phyloP scores from a whole-genome alignment of 2,113 vertebrate species.

The Cheilinus undulatus region DNA sequence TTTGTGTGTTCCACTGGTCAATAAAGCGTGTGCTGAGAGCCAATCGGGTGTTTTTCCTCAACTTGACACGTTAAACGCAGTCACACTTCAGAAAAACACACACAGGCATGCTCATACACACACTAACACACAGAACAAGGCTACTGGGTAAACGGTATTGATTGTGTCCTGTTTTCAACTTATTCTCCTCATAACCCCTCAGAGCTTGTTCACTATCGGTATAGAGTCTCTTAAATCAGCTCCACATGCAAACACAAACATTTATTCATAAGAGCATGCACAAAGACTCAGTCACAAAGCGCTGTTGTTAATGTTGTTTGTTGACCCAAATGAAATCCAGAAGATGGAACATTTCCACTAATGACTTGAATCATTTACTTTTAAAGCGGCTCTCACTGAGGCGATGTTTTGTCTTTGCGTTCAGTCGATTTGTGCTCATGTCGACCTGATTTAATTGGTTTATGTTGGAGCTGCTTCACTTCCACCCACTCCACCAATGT shows the following conservation, averaged over 20 bases:
- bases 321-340: slow-evolving; percentile 48
- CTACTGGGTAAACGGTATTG: slow-evolving; percentile 73
- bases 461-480: slow-evolving; percentile 23
- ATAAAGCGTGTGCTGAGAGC: slow-evolving; percentile 77
- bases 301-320: slow-evolving; percentile 22
- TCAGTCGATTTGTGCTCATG: slow-evolving; percentile 8
- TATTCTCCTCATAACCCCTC: slow-evolving; percentile 70
- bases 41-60: slow-evolving; percentile 81
- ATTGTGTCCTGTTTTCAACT: slow-evolving; percentile 75
- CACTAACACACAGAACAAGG: slow-evolving; percentile 12
- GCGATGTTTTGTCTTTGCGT: slow-evolving; percentile 7
- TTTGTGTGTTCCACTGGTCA: slow-evolving; percentile 69
- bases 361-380: slow-evolving; percentile 33
- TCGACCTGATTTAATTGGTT: slow-evolving; percentile 41
- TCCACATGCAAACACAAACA: slow-evolving; percentile 56
- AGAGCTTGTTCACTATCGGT: slow-evolving; percentile 60
- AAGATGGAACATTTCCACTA: slow-evolving; percentile 35
- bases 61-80: slow-evolving; percentile 78
- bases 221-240: slow-evolving; percentile 67
- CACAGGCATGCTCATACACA: neutral
- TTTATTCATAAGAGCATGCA: slow-evolving; percentile 55
- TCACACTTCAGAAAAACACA: slow-evolving; percentile 74
- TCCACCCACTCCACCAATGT: slow-evolving; percentile 9
- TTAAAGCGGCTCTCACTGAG: neutral
- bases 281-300: slow-evolving; percentile 30